phyloP scores from a whole-genome alignment of 2,888 invertebrate species.

The Craniophora ligustri region DNA sequence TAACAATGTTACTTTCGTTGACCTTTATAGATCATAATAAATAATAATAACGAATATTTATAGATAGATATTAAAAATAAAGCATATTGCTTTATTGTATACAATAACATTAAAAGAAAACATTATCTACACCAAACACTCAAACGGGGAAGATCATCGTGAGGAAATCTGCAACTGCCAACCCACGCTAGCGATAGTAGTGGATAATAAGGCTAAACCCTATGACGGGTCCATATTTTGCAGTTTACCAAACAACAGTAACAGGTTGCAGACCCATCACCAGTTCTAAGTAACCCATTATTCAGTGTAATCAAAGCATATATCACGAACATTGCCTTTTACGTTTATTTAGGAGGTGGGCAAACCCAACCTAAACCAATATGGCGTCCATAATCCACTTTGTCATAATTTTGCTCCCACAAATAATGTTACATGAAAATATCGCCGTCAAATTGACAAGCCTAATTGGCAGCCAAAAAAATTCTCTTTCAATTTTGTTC shows the following conservation, averaged over 20 bases:
- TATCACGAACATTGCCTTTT: conserved; percentile 10
- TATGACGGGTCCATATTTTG: conserved; percentile 2
- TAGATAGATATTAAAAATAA: too few species aligned
- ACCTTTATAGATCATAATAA: too few species aligned
- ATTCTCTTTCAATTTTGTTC: conserved; percentile 52
- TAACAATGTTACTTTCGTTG: too few species aligned
- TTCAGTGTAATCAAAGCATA: conserved; percentile 24
- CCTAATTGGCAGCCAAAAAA: conserved; percentile 55
- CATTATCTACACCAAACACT: too few species aligned
- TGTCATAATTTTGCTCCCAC: conserved; percentile 25
- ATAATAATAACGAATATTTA: too few species aligned
- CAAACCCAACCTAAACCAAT: conserved; percentile 28
- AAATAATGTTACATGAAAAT: conserved; percentile 42
- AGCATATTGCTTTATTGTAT: too few species aligned
- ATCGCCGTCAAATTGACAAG: conserved; percentile 44
- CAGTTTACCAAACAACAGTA: conserved; percentile 3
- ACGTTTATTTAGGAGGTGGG: conserved; percentile 25
- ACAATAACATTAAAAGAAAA: too few species aligned
- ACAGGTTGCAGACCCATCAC: conserved; percentile 14
- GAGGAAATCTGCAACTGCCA: too few species aligned
- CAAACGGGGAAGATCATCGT: too few species aligned
- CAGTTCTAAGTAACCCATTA: conserved; percentile 25
- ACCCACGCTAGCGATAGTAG: too few species aligned
- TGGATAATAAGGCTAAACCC: too few species aligned
- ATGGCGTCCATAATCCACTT: conserved; percentile 27